phyloP scores from a whole-genome alignment of 2,888 invertebrate genomes.

The Orthosia cruda region DNA sequence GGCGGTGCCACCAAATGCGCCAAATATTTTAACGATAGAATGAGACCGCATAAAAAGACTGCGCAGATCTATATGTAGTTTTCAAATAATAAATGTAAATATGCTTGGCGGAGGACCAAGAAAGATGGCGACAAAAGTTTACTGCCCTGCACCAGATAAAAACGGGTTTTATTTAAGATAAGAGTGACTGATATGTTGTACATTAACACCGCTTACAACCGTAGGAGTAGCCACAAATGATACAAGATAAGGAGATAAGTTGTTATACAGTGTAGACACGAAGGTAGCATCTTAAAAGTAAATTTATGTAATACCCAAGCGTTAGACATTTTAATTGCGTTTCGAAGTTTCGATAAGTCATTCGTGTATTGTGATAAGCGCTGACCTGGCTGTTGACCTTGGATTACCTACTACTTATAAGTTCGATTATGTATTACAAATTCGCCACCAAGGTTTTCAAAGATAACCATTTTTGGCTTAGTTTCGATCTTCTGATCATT shows the following conservation, averaged over 20 bases:
- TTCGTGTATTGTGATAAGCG: conserved; percentile 36
- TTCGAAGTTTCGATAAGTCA: conserved; percentile 3
- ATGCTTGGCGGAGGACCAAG: conserved; percentile 71
- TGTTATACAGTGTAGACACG: no score
- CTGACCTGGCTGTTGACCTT: conserved; percentile 14
- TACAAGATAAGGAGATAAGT: conserved; percentile 38
- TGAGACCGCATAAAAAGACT: conserved; percentile 49
- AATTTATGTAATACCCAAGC: background rate
- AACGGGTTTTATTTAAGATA: conserved; percentile 69
- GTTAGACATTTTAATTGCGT: conserved; percentile 9
- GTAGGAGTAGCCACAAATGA: conserved; percentile 28
- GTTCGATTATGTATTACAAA: background rate
- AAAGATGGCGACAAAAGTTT: conserved; percentile 70
- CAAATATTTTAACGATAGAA: conserved; percentile 59
- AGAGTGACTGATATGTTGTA: conserved; percentile 41
- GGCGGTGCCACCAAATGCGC: conserved; percentile 33
- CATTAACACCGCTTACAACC: conserved; percentile 18
- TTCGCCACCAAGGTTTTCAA: background rate
- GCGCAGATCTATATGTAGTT: conserved; percentile 46
- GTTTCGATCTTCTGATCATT: background rate
- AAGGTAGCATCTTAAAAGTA: conserved; percentile 3
- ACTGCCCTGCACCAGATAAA: conserved; percentile 69
- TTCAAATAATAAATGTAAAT: conserved; percentile 64
- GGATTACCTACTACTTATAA: background rate
- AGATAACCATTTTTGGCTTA: background rate